phyloP scores from a whole-genome alignment of 2,888 invertebrate genomes.

The Perithous albicinctus region DNA sequence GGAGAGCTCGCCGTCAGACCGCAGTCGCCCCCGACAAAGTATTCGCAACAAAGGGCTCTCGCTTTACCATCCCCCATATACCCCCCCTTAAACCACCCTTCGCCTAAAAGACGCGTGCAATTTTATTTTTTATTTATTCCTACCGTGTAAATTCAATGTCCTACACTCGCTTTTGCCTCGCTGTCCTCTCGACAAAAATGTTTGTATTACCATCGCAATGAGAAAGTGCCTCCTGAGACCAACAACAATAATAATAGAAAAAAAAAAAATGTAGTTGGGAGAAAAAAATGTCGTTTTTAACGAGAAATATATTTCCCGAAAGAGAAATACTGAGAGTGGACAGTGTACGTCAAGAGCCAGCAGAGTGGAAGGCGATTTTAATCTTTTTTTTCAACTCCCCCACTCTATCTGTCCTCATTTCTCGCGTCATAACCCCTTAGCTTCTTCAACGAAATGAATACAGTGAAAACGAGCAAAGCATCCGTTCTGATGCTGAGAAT shows the following conservation, averaged over 20 bases:
- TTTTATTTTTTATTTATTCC: slow-evolving; percentile 59
- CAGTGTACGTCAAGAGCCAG: slow-evolving; percentile 49
- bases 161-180: slow-evolving; percentile 30
- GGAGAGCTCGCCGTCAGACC: slow-evolving; percentile 77
- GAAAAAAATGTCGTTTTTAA: slow-evolving; percentile 55
- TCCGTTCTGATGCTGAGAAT: slow-evolving; percentile 22
- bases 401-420: slow-evolving; percentile 14
- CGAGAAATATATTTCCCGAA: slow-evolving; percentile 62
- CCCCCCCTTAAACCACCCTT: slow-evolving; percentile 63
- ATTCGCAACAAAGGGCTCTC: slow-evolving; percentile 79
- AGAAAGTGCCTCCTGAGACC: slow-evolving; percentile 34
- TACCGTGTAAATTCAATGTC: slow-evolving; percentile 56
- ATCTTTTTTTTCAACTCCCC: slow-evolving; percentile 60
- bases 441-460: slow-evolving; percentile 46
- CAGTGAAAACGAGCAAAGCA: slow-evolving; percentile 68
- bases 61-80: slow-evolving; percentile 68
- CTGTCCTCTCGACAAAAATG: slow-evolving; percentile 26
- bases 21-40: slow-evolving; percentile 81
- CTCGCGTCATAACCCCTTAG: slow-evolving; percentile 20
- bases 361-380: slow-evolving; percentile 62
- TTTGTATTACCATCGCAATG: slow-evolving; percentile 42
- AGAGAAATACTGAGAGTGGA: slow-evolving; percentile 50
- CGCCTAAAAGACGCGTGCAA: slow-evolving; percentile 67
- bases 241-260: slow-evolving; percentile 34
- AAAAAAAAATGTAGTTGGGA: slow-evolving; percentile 26